A percentile compares a stretch with the other conserved stretches of the same genome.
These are phyloP conservation scores for Eumaeus atala DNA, from an alignment of 1,140 invertebrate species.

Conservation along the genomic window DNA sequence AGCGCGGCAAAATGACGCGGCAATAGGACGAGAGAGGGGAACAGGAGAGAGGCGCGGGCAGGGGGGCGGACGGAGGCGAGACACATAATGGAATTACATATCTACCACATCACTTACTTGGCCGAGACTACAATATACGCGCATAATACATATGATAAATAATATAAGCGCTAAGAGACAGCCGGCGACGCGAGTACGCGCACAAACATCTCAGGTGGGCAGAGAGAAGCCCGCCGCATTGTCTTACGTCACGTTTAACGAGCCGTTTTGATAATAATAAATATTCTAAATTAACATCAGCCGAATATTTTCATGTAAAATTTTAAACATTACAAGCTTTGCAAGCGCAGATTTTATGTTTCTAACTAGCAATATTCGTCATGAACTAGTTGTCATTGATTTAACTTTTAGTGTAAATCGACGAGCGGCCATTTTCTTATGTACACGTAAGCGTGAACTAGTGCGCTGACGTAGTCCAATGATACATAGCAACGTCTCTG, in stretches of 20 bases:
- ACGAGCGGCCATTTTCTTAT: slow-evolving; percentile 53
- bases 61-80: slow-evolving; percentile 56
- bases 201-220: slow-evolving; percentile 38
- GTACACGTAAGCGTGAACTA: slow-evolving; percentile 51
- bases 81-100: slow-evolving; percentile 69
- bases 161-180: slow-evolving; percentile 38
- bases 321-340: no score
- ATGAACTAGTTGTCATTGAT: not conserved
- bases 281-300: not conserved
- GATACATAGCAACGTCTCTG: slow-evolving; percentile 52
- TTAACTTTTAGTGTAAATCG: slow-evolving; percentile 11
- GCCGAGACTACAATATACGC: slow-evolving; percentile 50
- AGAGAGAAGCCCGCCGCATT: slow-evolving; percentile 34
- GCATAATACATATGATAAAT: slow-evolving; percentile 33
- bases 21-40: slow-evolving; percentile 49
- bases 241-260: slow-evolving; percentile 41
- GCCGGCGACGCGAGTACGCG: slow-evolving; percentile 23
- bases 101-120: slow-evolving; percentile 61
- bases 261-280: slow-evolving; percentile 15
- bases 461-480: slow-evolving; percentile 48
- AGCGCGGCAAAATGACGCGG: slow-evolving; percentile 59
- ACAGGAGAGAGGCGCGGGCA: slow-evolving; percentile 33
- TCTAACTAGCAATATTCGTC: no score
- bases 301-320: no score
- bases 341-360: no score